Evolutionary conservation across 2,888 invertebrate genomes (phyloP).

Genomic region (Pristionchus mayeri): DNA sequence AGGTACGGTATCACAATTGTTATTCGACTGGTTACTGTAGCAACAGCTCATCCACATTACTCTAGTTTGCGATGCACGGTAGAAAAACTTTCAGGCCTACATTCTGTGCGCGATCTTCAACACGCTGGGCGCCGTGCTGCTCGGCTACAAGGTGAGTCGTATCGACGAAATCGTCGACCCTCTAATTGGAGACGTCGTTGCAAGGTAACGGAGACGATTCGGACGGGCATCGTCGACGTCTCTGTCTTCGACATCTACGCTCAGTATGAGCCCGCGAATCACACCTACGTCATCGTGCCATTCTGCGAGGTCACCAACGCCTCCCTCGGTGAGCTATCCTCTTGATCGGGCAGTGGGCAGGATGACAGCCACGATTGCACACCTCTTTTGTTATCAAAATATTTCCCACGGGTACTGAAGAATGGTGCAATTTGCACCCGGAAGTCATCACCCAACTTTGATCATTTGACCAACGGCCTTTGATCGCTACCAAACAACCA

Average conservation of each 20-base stretch:
- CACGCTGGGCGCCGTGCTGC: slow-evolving; percentile 92
- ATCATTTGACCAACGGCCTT: too few relatives aligned
- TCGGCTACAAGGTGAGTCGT: slow-evolving; percentile 79
- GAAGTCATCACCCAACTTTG: too few relatives aligned
- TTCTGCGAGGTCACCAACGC: slow-evolving; percentile 20
- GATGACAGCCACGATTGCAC: too few relatives aligned
- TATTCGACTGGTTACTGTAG: too few relatives aligned
- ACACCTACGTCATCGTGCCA: slow-evolving; percentile 58
- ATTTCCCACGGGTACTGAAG: too few relatives aligned
- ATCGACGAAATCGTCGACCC: background rate
- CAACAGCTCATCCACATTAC: too few relatives aligned
- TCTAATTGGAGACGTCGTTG: slow-evolving; percentile 78
- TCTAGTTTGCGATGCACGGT: too few relatives aligned
- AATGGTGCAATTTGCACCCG: too few relatives aligned
- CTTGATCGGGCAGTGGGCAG: too few relatives aligned
- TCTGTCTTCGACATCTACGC: slow-evolving; percentile 84
- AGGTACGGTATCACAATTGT: slow-evolving; percentile 50
- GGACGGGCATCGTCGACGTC: slow-evolving; percentile 95
- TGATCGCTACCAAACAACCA: too few relatives aligned
- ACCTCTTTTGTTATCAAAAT: too few relatives aligned
- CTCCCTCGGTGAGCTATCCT: background rate
- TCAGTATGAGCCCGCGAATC: slow-evolving; percentile 59
- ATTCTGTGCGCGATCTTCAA: slow-evolving; percentile 95
- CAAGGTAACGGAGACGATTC: slow-evolving; percentile 94
- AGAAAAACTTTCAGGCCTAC: slow-evolving; percentile 84